Evolutionary conservation across 2,113 vertebrate species (phyloP).

Genomic region (Rhynchomys soricoides): DNA sequence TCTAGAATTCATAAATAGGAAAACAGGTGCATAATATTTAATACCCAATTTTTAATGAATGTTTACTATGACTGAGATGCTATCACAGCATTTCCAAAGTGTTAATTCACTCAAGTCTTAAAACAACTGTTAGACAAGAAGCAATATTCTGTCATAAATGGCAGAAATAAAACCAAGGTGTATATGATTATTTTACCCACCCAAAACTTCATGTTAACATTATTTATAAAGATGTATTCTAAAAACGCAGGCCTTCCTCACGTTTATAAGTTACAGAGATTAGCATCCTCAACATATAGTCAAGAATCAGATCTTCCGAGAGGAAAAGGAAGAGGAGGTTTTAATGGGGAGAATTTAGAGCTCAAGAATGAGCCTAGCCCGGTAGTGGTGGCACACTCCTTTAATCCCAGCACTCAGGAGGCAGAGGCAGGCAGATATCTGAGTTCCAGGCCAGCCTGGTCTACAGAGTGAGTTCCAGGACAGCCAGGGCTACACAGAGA

Average conservation of each 20-base stretch:
- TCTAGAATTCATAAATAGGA: not conserved
- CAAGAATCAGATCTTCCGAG: constrained; percentile 16
- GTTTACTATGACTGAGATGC: constrained; percentile 5
- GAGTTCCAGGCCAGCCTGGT: too few species aligned
- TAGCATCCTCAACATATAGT: not conserved
- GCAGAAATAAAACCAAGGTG: constrained; percentile 12
- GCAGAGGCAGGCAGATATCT: too few species aligned
- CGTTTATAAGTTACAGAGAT: not conserved
- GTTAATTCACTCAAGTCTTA: constrained; percentile 14
- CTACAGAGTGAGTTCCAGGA: too few species aligned
- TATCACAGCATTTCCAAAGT: not conserved
- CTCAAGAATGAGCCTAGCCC: not conserved
- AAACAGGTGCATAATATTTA: not conserved
- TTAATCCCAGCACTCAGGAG: too few species aligned
- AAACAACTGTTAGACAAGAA: not conserved
- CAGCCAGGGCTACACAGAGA: too few species aligned
- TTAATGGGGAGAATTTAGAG: not conserved
- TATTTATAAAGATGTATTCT: constrained; percentile 19
- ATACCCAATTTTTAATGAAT: constrained; percentile 9
- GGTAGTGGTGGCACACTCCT: too few species aligned
- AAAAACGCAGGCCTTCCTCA: not conserved
- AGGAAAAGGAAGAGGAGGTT: not conserved
- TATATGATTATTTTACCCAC: not conserved
- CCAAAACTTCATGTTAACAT: not conserved
- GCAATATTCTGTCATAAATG: not conserved